phyloP scores from a whole-genome alignment of 1,140 invertebrate genomes.

The Bicyclus anynana region DNA sequence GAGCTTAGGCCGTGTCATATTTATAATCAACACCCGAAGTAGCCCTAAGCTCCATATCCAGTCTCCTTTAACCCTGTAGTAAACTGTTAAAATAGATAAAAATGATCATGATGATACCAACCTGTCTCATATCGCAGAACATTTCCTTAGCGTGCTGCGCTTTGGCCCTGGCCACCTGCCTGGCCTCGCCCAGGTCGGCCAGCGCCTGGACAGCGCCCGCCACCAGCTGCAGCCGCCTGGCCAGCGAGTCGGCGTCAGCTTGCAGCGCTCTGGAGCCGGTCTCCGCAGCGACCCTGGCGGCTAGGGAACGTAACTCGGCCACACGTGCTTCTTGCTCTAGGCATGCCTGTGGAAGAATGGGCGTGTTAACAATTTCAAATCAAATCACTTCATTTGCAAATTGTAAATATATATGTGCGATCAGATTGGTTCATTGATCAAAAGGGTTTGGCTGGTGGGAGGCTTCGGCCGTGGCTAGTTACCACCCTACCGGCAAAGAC shows the following conservation, averaged over 20 bases:
- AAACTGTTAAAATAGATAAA: too few species aligned
- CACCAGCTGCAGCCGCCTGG: constrained; percentile 85
- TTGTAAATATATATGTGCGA: too few species aligned
- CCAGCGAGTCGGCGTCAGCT: constrained; percentile 87
- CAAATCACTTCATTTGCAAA: too few species aligned
- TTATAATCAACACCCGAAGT: too few species aligned
- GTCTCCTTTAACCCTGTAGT: too few species aligned
- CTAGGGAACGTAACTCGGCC: constrained; percentile 84
- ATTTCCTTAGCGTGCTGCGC: constrained; percentile 62
- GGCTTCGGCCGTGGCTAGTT: too few species aligned
- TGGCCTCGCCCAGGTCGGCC: constrained; percentile 85
- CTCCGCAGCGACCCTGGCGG: constrained; percentile 85
- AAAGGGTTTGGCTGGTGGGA: too few species aligned
- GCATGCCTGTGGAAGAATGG: constrained; percentile 79
- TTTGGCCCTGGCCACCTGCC: constrained; percentile 57
- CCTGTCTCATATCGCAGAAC: constrained; percentile 67
- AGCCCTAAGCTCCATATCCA: too few species aligned
- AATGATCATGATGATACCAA: constrained; percentile 8
- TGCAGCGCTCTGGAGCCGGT: constrained; percentile 85
- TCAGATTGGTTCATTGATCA: too few species aligned
- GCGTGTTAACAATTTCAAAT: too few species aligned
- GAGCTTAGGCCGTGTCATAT: too few species aligned
- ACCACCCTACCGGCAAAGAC: too few species aligned
- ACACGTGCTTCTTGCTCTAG: constrained; percentile 86
- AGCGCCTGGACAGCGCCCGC: constrained; percentile 84